Evolutionary conservation across 1,140 invertebrate genomes (phyloP), one percentile per base, ranked within the genome.

Genomic region (Bombus huntii): DNA sequence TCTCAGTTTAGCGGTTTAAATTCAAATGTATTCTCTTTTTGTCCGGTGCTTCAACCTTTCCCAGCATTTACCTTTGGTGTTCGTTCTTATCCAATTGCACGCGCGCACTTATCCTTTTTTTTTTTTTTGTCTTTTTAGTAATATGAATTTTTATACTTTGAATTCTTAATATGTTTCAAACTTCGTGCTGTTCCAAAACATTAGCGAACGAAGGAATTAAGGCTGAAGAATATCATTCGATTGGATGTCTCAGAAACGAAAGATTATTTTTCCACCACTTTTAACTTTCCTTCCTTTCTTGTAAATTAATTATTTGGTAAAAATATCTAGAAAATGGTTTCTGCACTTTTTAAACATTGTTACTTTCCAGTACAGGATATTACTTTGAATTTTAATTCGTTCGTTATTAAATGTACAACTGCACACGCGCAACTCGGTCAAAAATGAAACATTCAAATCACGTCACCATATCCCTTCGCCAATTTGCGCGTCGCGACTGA

Each of bases 401-500:
- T 39, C 9, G n/a, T n/a, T 13, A 22, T 37, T 15, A n/a, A 59
- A 71, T 47, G 78, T 84, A 37, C 13, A 66, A 57, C 42, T 71
- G 37, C 66, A 84, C 37, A 79, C 47, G 75, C 65, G 34, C 65
- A 37, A 71, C 53, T 37, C 42, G 9, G 31, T 22, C 39, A 6
- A 42, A 74, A 47, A 79, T 47, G 77, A 73, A 65, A 37, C 70
- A 59, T 47, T 44, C 25, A 62, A 22, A 53, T 70, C 42, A 31
- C 78, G 18, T 53, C 34, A 47, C 42, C 15, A 53, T 76, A 85
- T 85, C 83, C 83, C 83, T 80, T 85, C 83, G 83, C 68, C 83
- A 39, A 31, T 75, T 73, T 81, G 70, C 83, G 70, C 77, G 85
- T 87, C 74, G 37, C 81, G 80, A 89, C 42, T 80, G 85, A 87